phyloP scores from a whole-genome alignment of 2,888 invertebrate genomes.

The Mesopsocus fuscifrons region DNA sequence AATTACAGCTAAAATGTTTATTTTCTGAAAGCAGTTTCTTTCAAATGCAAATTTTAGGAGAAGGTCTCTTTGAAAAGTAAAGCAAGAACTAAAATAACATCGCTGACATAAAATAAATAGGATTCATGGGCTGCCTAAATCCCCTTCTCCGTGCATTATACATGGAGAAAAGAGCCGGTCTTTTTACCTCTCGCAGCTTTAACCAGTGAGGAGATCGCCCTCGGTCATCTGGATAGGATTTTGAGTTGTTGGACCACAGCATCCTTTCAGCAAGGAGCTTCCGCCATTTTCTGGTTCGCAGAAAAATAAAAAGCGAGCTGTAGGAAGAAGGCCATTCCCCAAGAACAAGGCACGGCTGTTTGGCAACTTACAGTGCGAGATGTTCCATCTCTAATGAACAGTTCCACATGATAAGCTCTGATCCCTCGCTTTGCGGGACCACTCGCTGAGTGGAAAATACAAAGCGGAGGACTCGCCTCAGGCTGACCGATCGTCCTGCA shows the following conservation, averaged over 20 bases:
- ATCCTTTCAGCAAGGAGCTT: too few relatives aligned
- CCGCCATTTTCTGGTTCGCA: too few relatives aligned
- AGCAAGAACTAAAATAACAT: conserved; percentile 11
- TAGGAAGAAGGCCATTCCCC: too few relatives aligned
- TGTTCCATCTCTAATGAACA: conserved; percentile 7
- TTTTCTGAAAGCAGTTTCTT: conserved; percentile 7
- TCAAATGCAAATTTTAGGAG: conserved; percentile 3
- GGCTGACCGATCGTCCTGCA: too few relatives aligned
- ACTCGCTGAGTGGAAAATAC: not conserved
- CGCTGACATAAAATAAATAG: conserved; percentile 10
- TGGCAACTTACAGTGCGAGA: not conserved
- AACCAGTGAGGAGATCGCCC: not conserved
- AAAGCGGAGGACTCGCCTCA: too few relatives aligned
- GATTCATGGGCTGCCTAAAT: conserved; percentile 8
- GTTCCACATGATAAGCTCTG: conserved; percentile 8
- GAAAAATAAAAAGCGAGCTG: too few relatives aligned
- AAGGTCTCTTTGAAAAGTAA: conserved; percentile 4
- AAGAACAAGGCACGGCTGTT: too few relatives aligned
- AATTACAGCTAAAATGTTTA: conserved; percentile 5
- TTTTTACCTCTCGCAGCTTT: conserved; percentile 2
- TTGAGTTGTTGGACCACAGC: too few relatives aligned
- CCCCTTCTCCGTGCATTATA: conserved; percentile 5
- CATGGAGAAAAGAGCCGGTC: conserved; percentile 5
- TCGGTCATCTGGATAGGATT: not conserved
- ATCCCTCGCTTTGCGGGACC: conserved; percentile 1